Evolutionary conservation across 2,888 invertebrate genomes (phyloP), one percentile per base, ranked within the genome.

Genomic region (Drosophila cyrtoloma): DNA sequence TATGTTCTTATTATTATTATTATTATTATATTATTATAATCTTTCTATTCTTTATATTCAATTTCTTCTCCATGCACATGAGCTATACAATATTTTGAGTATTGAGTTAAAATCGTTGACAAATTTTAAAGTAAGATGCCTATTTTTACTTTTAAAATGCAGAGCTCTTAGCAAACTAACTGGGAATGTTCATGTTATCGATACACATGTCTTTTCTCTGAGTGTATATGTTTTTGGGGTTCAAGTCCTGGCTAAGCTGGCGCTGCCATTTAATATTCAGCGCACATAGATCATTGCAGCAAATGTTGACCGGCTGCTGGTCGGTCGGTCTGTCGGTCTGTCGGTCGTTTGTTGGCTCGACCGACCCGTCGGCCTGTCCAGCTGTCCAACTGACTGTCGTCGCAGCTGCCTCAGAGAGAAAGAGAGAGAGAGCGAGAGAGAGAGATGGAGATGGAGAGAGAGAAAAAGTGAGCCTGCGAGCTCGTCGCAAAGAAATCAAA

Each of bases 251-350:
- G 70, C 71, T 67, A 71, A 81, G 89, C 76, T 57, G 70, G 37
- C 59, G 42, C 50, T 75, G 75, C 75, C 87, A 85, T 91, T 93
- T 92, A 92, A 92, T 93, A 92, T 92, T 92, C 92, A 87, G 76
- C 88, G 87, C 93, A 91, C 92, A 93, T 93, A 91, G 90, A 92
- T 92, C 92, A 93, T 92, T 89, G 92, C 90, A 92, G 90, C 91
- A 92, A 92, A 92, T 90, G 91, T 78, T 74, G 81, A 71, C 71
- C 79, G 65, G 69, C 61, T 64, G 61, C 50, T 69, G 47, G 58
- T 28, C 26, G 2, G 28, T 28, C 28, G 22, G 52, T 52, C 28
- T n/a, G 51, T 42, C 47, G 32, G 28, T 59, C n/a, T 56, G 69
- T 44, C 22, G 44, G 22, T 47, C 47, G 47, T 47, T 47, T 47